Conservation (phyloP, 2,113 vertebrate species). For the Paratilapia polleni region DNA sequence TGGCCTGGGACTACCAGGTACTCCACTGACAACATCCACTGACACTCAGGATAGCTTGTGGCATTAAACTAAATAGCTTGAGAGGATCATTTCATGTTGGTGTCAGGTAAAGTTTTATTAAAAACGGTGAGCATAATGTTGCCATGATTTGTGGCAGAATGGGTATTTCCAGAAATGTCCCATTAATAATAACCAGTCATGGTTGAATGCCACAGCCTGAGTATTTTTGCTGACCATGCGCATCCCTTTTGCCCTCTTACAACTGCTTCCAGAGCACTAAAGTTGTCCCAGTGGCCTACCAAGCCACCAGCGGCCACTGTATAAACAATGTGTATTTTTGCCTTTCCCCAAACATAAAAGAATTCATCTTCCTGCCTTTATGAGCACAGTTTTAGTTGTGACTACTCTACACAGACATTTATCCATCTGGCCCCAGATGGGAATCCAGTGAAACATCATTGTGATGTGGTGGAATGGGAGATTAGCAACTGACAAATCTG, state of each 20-base stretch:
- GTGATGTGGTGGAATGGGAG: background rate
- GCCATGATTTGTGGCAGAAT: background rate
- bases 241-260: background rate
- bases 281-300: background rate
- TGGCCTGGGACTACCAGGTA: conserved; percentile 97
- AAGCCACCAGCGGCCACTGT: background rate
- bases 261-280: background rate
- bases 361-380: background rate
- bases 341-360: background rate
- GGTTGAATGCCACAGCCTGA: too few relatives aligned
- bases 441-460: background rate
- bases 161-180: background rate
- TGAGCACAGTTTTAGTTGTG: background rate
- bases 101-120: too few relatives aligned
- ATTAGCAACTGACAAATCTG: too few relatives aligned
- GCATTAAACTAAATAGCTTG: too few relatives aligned
- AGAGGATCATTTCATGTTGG: too few relatives aligned
- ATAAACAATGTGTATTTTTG: background rate
- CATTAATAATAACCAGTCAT: too few relatives aligned
- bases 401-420: background rate
- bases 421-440: background rate
- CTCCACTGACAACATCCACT: background rate
- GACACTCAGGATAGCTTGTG: background rate
- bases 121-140: too few relatives aligned
- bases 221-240: background rate